Percentiles rank a stretch among this genome's conserved stretches.
Evolutionary conservation across 2,113 vertebrate species (phyloP).

Genomic region (Panurus biarmicus): DNA sequence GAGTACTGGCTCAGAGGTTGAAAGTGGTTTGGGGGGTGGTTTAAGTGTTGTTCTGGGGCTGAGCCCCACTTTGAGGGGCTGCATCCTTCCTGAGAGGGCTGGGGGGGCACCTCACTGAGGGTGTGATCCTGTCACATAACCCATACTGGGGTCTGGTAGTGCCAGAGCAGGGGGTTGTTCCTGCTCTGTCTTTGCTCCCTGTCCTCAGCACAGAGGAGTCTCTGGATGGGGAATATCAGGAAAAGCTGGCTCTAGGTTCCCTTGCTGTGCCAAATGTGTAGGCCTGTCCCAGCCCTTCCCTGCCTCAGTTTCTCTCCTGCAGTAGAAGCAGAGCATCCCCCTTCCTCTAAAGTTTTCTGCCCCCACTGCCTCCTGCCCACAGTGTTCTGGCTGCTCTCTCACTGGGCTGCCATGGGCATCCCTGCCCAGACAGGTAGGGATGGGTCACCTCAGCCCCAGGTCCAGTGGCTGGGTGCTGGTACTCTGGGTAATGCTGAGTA

Average conservation of each 20-base stretch:
- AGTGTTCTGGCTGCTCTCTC: not conserved
- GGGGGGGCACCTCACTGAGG: not conserved
- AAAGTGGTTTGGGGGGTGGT: not conserved
- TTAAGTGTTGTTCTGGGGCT: accelerated
- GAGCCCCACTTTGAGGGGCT: not conserved
- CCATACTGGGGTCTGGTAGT: not conserved
- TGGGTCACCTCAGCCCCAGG: accelerated
- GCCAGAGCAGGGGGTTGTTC: not conserved
- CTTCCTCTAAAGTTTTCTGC: not conserved
- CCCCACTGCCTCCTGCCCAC: accelerated
- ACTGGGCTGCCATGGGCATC: not conserved
- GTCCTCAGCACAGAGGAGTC: not conserved
- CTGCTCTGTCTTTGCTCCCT: not conserved
- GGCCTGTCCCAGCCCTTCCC: not conserved
- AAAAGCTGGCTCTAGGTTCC: not conserved
- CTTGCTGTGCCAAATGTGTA: not conserved
- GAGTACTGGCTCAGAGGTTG: not conserved
- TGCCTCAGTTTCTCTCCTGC: not conserved
- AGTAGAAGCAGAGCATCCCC: not conserved
- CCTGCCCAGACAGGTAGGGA: not conserved
- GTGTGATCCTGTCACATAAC: not conserved
- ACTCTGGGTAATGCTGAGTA: not conserved
- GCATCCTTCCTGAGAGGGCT: not conserved
- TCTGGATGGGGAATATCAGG: not conserved
- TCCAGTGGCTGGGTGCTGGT: not conserved